Conservation (phyloP, 2,113 vertebrate species). For the Gymnogyps californianus region DNA sequence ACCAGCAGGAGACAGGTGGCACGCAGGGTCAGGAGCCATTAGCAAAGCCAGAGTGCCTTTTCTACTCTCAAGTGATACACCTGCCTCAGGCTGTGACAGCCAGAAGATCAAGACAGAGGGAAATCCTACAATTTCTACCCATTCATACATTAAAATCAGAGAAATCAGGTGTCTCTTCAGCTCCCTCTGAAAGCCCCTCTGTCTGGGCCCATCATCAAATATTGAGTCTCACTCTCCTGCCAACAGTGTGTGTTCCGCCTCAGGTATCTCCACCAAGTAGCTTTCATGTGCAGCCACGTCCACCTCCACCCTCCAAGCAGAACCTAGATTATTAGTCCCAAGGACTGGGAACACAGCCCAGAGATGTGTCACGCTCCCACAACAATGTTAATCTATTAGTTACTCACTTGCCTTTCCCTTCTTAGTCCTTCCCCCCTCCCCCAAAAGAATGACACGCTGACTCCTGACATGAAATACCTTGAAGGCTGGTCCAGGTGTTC, state of each 20-base stretch:
- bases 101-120: neutral
- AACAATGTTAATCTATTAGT: neutral
- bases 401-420: neutral
- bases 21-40: neutral
- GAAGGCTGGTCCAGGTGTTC: conserved; percentile 92
- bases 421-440: neutral
- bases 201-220: neutral
- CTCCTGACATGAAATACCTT: conserved; percentile 78
- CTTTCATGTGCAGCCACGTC: neutral
- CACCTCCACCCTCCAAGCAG: neutral
- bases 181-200: neutral
- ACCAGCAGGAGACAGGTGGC: neutral
- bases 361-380: neutral
- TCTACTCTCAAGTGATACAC: neutral
- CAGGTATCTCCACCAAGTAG: neutral
- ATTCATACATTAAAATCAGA: neutral
- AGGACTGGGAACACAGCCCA: neutral
- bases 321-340: neutral
- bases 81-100: neutral
- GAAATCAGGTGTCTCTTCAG: accelerated
- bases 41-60: neutral
- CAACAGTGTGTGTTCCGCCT: neutral
- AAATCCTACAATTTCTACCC: neutral
- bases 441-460: neutral
- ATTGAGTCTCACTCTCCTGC: neutral